phyloP scores from a whole-genome alignment of 2,113 vertebrate species.

The Megaceryle maxima region DNA sequence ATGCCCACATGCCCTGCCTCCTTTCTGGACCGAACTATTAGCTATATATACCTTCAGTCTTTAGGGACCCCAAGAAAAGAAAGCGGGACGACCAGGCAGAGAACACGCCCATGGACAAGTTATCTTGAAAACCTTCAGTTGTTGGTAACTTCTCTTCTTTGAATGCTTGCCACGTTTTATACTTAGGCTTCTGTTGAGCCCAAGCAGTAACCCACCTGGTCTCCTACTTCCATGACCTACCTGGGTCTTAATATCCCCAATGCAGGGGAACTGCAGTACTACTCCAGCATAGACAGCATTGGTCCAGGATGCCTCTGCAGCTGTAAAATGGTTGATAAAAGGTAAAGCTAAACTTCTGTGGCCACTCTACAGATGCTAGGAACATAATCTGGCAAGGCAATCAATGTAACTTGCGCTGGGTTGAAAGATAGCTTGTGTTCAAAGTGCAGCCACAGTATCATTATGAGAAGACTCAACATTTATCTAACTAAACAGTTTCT shows the following conservation, averaged over 20 bases:
- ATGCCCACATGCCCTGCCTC: not conserved
- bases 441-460: not conserved
- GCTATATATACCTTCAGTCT: not conserved
- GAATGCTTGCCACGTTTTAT: not conserved
- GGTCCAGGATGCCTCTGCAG: not conserved
- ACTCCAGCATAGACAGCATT: not conserved
- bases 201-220: not conserved
- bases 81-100: not conserved
- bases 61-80: not conserved
- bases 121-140: not conserved
- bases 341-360: not conserved
- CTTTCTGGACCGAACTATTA: not conserved
- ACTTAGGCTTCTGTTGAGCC: fast-evolving
- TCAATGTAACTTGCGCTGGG: not conserved
- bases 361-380: not conserved
- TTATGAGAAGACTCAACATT: not conserved
- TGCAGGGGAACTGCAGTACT: not conserved
- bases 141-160: not conserved
- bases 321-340: fast-evolving
- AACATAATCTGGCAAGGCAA: not conserved
- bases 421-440: not conserved
- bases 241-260: not conserved
- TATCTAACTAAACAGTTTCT: not conserved
- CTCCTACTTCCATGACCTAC: not conserved
- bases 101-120: not conserved